Percentiles rank a stretch among this genome's conserved stretches.
Evolutionary conservation across 2,888 invertebrate species (phyloP).

Genomic region (Athalia cordata): DNA sequence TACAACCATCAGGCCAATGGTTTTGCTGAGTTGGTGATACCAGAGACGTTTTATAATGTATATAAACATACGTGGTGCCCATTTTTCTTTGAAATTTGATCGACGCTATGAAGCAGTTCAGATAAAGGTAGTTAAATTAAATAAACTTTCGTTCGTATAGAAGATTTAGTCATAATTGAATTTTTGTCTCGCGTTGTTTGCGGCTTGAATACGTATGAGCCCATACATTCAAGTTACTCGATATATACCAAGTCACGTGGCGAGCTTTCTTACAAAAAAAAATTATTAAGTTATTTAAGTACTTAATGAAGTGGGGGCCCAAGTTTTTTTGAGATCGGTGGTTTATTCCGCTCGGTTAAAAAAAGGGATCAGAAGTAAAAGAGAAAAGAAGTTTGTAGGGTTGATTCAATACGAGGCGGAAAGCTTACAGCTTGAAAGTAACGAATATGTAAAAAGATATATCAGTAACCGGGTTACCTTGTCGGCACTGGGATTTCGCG

Average conservation of each 20-base stretch:
- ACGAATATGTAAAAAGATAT: background rate
- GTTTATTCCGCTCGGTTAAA: background rate
- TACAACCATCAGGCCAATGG: background rate
- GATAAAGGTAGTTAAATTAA: background rate
- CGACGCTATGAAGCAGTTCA: constrained; percentile 17
- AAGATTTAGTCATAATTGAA: too few relatives aligned
- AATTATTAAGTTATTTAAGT: too few relatives aligned
- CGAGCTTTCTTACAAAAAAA: too few relatives aligned
- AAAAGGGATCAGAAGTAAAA: background rate
- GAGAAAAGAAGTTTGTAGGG: background rate
- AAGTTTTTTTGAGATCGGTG: background rate
- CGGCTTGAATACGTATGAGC: too few relatives aligned
- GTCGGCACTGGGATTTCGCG: background rate
- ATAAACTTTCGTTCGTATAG: too few relatives aligned
- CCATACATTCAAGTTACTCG: too few relatives aligned
- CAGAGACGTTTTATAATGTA: background rate
- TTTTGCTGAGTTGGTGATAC: constrained; percentile 27
- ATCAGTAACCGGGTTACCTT: background rate
- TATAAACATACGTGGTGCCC: background rate
- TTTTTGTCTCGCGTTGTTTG: too few relatives aligned
- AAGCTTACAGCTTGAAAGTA: background rate
- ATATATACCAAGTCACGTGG: too few relatives aligned
- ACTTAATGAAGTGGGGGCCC: too few relatives aligned
- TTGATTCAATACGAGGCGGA: background rate
- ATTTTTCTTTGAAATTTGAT: constrained; percentile 27